Base-by-base conservation (phyloP, 1,140 invertebrate genomes). In the Caenorhabditis latens region DNA sequence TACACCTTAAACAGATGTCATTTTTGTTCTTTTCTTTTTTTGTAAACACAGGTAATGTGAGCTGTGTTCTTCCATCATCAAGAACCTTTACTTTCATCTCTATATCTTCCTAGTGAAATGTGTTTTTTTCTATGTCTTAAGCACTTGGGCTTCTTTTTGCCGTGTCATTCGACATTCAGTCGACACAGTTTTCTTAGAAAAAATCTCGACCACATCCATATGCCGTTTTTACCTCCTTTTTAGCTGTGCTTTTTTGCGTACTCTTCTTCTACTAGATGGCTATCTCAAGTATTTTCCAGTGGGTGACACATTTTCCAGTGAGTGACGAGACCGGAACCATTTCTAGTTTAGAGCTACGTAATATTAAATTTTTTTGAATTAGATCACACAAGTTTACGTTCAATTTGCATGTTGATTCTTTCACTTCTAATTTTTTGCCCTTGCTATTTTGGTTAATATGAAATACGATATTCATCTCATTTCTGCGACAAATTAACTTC, bases 121-220 rank as follows among this genome's bases (percentile, higher is more conserved):
- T 71, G 16, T 71, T 43, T 43, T 46, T 46, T 71, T 19, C 13
- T 61, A 24, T 21, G 8, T 46, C 19, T 71, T 40, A 19, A 46
- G 65, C 40, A 71, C 40, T 71, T 46, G 40, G 65, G 5, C 6
- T 13, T 24, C 42, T 67, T 71, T 63, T 63, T 40, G 21, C 5
- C 4, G 46, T 71, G 42, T 71, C 40, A 71, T 71, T 71, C 16
- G 2, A 71, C 40, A 71, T 71, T 71, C 65, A 71, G 65, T 46
- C 65, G 65, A 71, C 65, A 71, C 65, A 46, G 65, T 71, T 71
- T 71, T 71, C 42, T n/a, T 43, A 8, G 65, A 46, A 71, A 71
- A 46, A 71, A 46, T 19, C 65, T 43, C 42, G 40, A 63, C 61
- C 61, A 58, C 55, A 58, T 58, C 55, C n/a, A 58, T 58, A 0